Percentiles rank a stretch among this genome's conserved stretches.
Evolutionary conservation across 2,888 invertebrate genomes (phyloP).

Genomic region (Lamellibrachia columna): DNA sequence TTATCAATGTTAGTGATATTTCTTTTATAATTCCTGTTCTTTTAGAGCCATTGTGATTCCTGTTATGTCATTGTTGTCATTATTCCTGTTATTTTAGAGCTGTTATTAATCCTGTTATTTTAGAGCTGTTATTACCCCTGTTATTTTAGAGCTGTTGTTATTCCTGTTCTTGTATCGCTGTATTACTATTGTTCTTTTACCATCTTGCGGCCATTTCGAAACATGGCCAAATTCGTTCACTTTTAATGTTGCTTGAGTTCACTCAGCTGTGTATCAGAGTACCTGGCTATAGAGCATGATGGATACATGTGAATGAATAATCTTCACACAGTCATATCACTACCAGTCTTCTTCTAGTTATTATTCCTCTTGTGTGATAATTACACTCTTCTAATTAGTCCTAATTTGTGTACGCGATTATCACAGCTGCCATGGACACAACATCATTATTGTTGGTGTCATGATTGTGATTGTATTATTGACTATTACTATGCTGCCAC

Average conservation of each 20-base stretch:
- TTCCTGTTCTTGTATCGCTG: not conserved
- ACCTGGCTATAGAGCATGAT: no score
- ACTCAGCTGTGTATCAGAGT: no score
- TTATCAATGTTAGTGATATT: not conserved
- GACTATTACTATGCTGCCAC: not conserved
- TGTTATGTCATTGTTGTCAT: not conserved
- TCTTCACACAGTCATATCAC: no score
- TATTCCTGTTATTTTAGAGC: not conserved
- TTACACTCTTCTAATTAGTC: not conserved
- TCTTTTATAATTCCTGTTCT: not conserved
- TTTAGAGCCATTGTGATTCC: not conserved
- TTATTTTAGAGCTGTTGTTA: not conserved
- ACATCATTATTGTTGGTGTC: constrained; percentile 11
- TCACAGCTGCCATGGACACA: not conserved
- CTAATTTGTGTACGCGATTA: not conserved
- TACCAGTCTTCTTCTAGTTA: not conserved
- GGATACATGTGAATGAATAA: no score
- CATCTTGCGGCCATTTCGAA: no score
- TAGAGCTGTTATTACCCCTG: not conserved
- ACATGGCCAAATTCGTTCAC: no score
- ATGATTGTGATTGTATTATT: not conserved
- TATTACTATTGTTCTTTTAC: not conserved
- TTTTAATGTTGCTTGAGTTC: no score
- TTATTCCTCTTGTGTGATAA: not conserved
- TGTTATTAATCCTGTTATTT: not conserved